A percentile compares a stretch with the other conserved stretches of the same genome.
Conservation (phyloP, 1,140 invertebrate genomes). For the Drosophila serrata region DNA sequence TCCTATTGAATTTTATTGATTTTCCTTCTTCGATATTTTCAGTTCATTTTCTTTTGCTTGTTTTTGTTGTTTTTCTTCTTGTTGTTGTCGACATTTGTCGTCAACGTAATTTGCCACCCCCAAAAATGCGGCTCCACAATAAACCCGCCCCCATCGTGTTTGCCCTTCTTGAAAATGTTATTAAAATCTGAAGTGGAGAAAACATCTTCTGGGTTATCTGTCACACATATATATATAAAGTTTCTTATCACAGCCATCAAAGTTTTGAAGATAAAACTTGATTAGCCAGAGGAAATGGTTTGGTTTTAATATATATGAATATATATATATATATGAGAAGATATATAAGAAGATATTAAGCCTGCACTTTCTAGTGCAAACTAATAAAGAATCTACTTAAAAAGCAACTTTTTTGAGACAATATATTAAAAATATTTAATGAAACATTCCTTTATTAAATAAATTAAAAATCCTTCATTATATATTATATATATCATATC, state of each 20-base stretch:
- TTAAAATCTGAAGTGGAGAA: conserved; percentile 45
- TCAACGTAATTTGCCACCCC: conserved; percentile 69
- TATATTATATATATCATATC: background rate
- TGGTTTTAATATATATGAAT: background rate
- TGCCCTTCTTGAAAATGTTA: conserved; percentile 48
- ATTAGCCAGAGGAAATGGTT: conserved; percentile 22
- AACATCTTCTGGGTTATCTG: conserved; percentile 6
- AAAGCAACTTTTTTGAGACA: background rate
- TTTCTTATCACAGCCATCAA: conserved; percentile 31
- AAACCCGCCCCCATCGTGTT: conserved; percentile 49
- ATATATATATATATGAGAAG: background rate
- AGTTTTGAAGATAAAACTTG: conserved; percentile 37
- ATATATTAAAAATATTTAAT: background rate
- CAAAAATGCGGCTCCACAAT: conserved; percentile 28
- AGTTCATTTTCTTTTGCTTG: conserved; percentile 7
- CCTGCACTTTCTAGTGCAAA: background rate
- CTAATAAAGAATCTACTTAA: background rate
- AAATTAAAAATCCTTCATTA: background rate
- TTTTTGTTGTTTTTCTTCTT: conserved; percentile 4
- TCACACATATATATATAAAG: conserved; percentile 41
- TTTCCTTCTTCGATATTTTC: conserved; percentile 53
- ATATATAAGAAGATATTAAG: background rate
- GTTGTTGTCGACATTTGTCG: conserved; percentile 56
- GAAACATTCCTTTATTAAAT: background rate
- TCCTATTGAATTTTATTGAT: conserved; percentile 81